A percentile compares a stretch with the other conserved stretches of the same genome.
These are phyloP conservation scores for Trimorus sp. DNA, from an alignment of 2,888 invertebrate genomes.

Conservation along the genomic window DNA sequence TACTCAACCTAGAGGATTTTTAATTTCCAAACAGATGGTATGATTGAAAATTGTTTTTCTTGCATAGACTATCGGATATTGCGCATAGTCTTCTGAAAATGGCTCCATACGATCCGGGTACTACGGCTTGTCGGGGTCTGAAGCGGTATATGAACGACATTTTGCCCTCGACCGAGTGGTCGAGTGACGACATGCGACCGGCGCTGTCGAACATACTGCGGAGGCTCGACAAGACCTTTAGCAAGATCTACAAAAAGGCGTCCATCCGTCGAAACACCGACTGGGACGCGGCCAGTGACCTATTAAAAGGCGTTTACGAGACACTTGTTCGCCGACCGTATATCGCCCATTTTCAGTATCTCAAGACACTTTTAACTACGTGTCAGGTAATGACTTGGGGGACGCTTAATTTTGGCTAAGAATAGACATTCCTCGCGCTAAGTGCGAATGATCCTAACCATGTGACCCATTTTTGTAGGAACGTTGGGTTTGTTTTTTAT, in stretches of 20 bases:
- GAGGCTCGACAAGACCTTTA: conserved; percentile 97
- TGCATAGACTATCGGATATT: conserved; percentile 95
- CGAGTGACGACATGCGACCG: conserved; percentile 94
- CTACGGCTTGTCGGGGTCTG: conserved; percentile 97
- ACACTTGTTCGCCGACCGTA: conserved; percentile 96
- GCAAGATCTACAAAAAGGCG: conserved; percentile 98
- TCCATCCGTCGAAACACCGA: conserved; percentile 96
- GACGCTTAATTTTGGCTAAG: no score
- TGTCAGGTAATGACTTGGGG: conserved; percentile 86
- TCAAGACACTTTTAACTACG: conserved; percentile 92
- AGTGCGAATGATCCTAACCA: no score
- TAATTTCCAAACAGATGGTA: no score
- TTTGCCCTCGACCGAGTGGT: conserved; percentile 97
- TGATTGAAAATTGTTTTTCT: conserved; percentile 54
- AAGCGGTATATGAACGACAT: conserved; percentile 96
- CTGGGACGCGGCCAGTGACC: conserved; percentile 97
- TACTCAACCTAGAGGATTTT: no score
- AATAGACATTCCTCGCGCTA: no score
- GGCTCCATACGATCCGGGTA: conserved; percentile 98
- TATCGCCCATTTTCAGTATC: conserved; percentile 97
- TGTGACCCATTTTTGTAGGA: no score
- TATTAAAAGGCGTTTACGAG: conserved; percentile 97
- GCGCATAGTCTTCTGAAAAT: conserved; percentile 98
- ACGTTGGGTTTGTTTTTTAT: no score
- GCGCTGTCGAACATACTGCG: conserved; percentile 95